Evolutionary conservation across 2,797 vertebrate species (phyloP).

Genomic region (Platalea minor): DNA sequence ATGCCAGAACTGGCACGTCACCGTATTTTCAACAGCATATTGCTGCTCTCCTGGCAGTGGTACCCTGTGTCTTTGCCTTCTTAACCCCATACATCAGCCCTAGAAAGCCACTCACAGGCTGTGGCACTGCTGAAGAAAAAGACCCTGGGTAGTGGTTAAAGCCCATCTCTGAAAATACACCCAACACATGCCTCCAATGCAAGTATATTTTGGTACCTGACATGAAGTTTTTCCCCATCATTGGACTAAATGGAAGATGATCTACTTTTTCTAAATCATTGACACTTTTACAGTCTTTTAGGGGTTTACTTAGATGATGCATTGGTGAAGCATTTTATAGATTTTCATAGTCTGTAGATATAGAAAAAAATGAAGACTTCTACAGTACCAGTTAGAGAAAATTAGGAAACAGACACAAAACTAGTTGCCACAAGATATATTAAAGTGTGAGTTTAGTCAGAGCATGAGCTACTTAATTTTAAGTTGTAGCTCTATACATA

Average conservation of each 20-base stretch:
- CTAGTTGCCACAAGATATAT: not conserved
- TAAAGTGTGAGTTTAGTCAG: not conserved
- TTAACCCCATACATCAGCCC: not conserved
- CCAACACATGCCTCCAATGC: fast-evolving
- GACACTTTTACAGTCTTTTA: not conserved
- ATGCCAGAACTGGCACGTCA: fast-evolving
- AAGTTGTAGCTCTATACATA: not conserved
- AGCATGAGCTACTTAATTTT: not conserved
- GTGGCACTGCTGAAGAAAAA: not conserved
- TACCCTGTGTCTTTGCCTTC: not conserved
- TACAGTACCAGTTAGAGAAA: not conserved
- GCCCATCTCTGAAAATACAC: not conserved
- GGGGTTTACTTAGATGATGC: not conserved
- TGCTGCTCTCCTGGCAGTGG: not conserved
- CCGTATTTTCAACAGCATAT: not conserved
- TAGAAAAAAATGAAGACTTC: not conserved
- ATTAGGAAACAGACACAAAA: not conserved
- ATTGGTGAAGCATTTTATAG: not conserved
- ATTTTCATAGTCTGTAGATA: not conserved
- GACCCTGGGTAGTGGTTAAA: not conserved
- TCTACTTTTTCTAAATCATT: not conserved
- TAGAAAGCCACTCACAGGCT: not conserved
- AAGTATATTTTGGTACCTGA: not conserved
- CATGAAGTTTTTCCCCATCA: not conserved
- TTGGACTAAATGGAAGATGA: not conserved